Conservation (phyloP, 2,113 vertebrate genomes). For the Callocephalon fimbriatum region DNA sequence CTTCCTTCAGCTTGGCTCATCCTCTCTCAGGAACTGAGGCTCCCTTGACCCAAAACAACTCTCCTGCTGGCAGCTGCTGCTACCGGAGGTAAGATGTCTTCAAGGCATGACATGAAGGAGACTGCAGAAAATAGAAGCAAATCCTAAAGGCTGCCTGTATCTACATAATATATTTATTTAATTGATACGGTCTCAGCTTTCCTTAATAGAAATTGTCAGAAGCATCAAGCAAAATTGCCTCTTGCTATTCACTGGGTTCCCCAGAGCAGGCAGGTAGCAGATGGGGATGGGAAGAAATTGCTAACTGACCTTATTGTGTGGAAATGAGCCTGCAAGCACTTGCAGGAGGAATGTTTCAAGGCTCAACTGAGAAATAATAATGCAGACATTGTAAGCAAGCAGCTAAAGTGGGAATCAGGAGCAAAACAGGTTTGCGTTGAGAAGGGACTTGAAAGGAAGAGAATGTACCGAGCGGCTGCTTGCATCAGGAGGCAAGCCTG, state of each 20-base stretch:
- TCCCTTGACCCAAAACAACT: slow-evolving; percentile 35
- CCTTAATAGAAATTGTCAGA: slow-evolving; percentile 48
- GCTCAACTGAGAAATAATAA: slow-evolving; percentile 24
- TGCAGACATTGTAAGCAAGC: not conserved
- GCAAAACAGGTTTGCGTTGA: not conserved
- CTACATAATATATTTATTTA: slow-evolving; percentile 57
- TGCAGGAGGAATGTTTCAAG: not conserved
- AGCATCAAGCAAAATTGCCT: slow-evolving; percentile 33
- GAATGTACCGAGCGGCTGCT: not conserved
- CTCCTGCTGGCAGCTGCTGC: slow-evolving; percentile 50
- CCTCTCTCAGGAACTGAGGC: slow-evolving; percentile 4
- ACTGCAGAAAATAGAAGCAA: slow-evolving; percentile 57
- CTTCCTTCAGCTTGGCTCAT: slow-evolving; percentile 42
- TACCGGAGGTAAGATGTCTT: slow-evolving; percentile 53
- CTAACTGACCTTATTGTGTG: slow-evolving; percentile 30
- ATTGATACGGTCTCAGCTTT: slow-evolving; percentile 52
- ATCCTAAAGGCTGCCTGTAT: slow-evolving; percentile 60
- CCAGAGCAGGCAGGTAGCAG: slow-evolving; percentile 57
- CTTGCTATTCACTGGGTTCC: slow-evolving; percentile 1
- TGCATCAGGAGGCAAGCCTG: not conserved
- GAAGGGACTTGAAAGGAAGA: not conserved
- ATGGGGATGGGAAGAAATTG: slow-evolving; percentile 42
- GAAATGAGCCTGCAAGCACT: slow-evolving; percentile 38
- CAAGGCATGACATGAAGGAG: slow-evolving; percentile 49
- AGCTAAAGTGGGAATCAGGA: slow-evolving; percentile 20